Percentiles rank a stretch among this genome's conserved stretches.
phyloP scores from a whole-genome alignment of 1,140 invertebrate genomes.

The Cephus cinctus region DNA sequence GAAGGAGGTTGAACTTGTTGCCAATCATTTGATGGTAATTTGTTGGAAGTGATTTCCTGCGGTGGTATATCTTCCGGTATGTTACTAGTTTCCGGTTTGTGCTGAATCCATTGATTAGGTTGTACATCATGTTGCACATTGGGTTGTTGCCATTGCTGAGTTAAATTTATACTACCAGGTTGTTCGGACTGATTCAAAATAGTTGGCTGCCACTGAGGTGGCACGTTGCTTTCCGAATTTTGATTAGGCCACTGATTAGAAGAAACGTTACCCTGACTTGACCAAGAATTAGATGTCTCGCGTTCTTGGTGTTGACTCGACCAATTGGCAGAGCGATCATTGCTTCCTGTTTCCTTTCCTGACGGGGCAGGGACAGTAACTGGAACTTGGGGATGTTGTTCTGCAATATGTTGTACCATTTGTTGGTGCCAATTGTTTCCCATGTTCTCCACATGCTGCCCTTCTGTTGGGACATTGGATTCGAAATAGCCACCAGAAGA shows the following conservation, averaged over 20 bases:
- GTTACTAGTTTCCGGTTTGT: slow-evolving; percentile 17
- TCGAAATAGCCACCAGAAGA: slow-evolving; percentile 23
- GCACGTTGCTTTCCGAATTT: neutral
- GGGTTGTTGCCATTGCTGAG: too few relatives aligned
- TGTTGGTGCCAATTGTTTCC: neutral
- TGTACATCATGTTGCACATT: too few relatives aligned
- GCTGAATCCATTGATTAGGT: slow-evolving; percentile 16
- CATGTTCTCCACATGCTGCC: neutral
- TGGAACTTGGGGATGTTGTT: neutral
- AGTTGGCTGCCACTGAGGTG: slow-evolving; percentile 6
- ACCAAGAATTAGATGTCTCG: neutral
- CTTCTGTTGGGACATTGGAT: neutral
- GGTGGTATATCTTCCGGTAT: slow-evolving; percentile 14
- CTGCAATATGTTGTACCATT: neutral
- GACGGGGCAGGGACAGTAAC: neutral
- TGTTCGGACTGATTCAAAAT: slow-evolving; percentile 16
- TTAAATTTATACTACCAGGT: slow-evolving; percentile 9
- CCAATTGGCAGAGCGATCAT: neutral
- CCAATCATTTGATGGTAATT: slow-evolving; percentile 27
- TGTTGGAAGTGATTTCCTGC: slow-evolving; percentile 16
- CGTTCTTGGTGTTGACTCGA: neutral
- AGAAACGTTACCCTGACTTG: neutral
- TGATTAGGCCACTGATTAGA: slow-evolving; percentile 3
- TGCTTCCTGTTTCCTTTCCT: neutral
- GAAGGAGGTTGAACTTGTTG: slow-evolving; percentile 26